These are phyloP conservation scores for Chironomus tentans DNA, from an alignment of 2,888 invertebrate species.

Conservation along the genomic window DNA sequence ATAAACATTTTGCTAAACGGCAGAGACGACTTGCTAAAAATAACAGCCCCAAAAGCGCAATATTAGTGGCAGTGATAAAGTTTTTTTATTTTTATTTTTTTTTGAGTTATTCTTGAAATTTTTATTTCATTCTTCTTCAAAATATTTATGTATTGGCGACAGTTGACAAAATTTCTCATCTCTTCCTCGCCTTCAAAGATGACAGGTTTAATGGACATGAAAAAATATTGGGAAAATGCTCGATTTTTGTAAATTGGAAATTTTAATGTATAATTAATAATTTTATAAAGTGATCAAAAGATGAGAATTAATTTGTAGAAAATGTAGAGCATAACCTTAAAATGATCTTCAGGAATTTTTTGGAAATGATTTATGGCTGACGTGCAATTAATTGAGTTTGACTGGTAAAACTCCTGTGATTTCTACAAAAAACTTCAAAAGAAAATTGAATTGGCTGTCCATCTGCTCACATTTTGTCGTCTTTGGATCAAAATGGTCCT, in stretches of 20 bases:
- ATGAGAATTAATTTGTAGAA: no score
- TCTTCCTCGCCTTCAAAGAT: neutral
- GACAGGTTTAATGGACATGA: no score
- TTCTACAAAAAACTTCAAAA: no score
- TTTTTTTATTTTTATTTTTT: neutral
- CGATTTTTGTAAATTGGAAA: no score
- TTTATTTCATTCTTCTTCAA: neutral
- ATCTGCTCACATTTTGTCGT: no score
- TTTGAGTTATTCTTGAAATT: neutral
- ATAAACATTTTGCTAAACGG: conserved; percentile 17
- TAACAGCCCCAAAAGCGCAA: conserved; percentile 14
- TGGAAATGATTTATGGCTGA: neutral
- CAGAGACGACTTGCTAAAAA: conserved; percentile 19
- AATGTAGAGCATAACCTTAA: no score
- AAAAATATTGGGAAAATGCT: no score
- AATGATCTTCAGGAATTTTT: no score
- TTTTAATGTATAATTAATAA: no score
- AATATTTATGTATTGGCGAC: neutral
- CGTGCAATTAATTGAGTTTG: neutral
- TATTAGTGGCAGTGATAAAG: neutral
- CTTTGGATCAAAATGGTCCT: no score
- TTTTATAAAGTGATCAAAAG: no score
- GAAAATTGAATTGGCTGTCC: no score
- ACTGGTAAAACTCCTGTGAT: neutral
- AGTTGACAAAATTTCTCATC: neutral